phyloP scores from a whole-genome alignment of 30 jellyfish, hydroid and myxozoan genomes.

The Aurelia aurita region DNA sequence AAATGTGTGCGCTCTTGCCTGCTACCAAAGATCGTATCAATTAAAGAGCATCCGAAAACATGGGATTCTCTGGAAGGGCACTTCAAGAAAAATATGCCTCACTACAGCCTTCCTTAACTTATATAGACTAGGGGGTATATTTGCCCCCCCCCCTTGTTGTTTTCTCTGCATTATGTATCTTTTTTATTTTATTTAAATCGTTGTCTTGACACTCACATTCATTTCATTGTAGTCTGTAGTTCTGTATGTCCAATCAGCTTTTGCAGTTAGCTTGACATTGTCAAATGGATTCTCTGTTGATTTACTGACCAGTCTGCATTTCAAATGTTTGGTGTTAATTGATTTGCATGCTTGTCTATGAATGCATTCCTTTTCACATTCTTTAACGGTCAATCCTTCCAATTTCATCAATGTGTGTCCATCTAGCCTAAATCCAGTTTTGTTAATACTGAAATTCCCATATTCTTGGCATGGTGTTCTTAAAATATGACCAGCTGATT shows the following conservation, averaged over 20 bases:
- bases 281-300: background rate
- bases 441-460: background rate
- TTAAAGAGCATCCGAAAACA: too few relatives aligned
- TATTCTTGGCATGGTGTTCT: background rate
- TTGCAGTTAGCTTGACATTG: background rate
- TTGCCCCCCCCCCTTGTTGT: too few relatives aligned
- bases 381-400: background rate
- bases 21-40: too few relatives aligned
- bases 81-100: too few relatives aligned
- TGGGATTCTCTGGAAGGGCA: too few relatives aligned
- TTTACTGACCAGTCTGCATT: background rate
- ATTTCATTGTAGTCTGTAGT: background rate
- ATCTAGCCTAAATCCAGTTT: background rate
- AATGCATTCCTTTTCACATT: background rate
- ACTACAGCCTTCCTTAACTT: too few relatives aligned
- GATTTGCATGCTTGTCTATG: background rate
- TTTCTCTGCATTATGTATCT: too few relatives aligned
- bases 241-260: background rate
- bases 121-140: too few relatives aligned
- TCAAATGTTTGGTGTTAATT: background rate
- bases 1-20: too few relatives aligned
- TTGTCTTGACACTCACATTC: background rate
- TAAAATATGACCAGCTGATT: background rate
- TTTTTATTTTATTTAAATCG: too few relatives aligned
- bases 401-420: background rate